Evolutionary conservation across 2,113 vertebrate genomes (phyloP), one percentile per base, ranked within the genome.

Genomic region (Erinaceus europaeus): DNA sequence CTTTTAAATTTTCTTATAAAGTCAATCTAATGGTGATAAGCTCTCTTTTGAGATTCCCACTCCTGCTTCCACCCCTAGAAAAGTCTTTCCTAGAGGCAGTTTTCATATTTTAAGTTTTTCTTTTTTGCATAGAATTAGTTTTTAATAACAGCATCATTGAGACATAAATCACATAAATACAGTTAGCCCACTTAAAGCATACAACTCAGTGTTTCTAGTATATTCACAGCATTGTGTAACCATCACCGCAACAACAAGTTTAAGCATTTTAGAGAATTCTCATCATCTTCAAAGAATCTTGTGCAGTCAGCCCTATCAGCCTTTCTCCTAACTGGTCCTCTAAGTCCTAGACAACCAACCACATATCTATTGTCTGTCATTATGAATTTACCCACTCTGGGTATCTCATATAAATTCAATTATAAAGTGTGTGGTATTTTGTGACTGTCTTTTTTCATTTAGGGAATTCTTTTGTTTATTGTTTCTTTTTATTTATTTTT

Each of bases 381-480:
- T 34, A 36, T 73, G 53, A 29, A 72, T 88, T 81, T 82, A 27
- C 57, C 36, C 76, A 17, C 17, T 83, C n/a, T 57, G 68, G 61
- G 84, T 18, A 69, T 72, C 89, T 74, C 23, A 50, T 64, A 17
- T 69, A 76, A 92, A 44, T 65, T 9, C 34, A 75, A 80, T 78
- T 74, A 36, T 64, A n/a, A n/a, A n/a, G n/a, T n/a, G n/a, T n/a
- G n/a, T n/a, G n/a, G n/a, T 57, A 20, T 88, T 89, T 76, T 68
- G 23, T 85, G 12, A 57, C 38, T 52, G 27, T 3, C 65, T 82
- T 89, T 32, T 79, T 59, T n/a, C n/a, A n/a, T n/a, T n/a, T n/a
- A n/a, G n/a, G n/a, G n/a, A n/a, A n/a, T n/a, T n/a, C n/a, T n/a
- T n/a, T n/a, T n/a, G n/a, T n/a, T n/a, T n/a, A n/a, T n/a, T n/a